Base-by-base conservation (phyloP, 2,113 vertebrate genomes). In the Camelus dromedarius region DNA sequence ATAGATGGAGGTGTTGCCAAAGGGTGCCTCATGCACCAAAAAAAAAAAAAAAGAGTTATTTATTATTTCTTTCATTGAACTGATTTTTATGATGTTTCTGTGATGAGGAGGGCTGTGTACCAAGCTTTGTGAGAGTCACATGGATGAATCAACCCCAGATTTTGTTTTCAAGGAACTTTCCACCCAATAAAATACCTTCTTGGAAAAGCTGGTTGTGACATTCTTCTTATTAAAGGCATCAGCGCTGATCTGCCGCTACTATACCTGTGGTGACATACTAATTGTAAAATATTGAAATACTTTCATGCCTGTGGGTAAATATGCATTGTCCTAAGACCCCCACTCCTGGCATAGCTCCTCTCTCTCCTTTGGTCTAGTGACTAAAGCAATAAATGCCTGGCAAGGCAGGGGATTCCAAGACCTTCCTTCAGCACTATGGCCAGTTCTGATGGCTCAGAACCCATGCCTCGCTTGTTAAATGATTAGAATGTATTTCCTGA, bases 1-100 rank as follows among this genome's bases (percentile, higher is more conserved):
- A 0, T 94, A 96, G 97, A 88, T 93, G 80, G 98, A 95, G 97
- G 95, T 97, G 96, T 91, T 98, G 97, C 87, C 85, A 92, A 97
- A 95, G 87, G 92, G 91, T 86, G 94, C 66, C 76, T 90, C 96
- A 70, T 88, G 87, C 96, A 94, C 90, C 84, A 94, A 95, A 96
- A 83, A 93, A 96, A 96, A 96, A 98, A 95, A 96, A 97, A 96
- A 22, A 38, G 7, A 62, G 9, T 30, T 69, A 42, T 42, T 58
- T 75, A 22, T 58, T 52, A 14, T 91, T 79, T 24, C 79, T 87
- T 58, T 52, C 35, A 46, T 13, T 80, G 62, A 85, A n/a, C 15
- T 89, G n/a, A 72, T 35, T 69, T 76, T 94, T 85, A 56, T 38
- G 26, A 22, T 79, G 30, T 67, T 84, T 90, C 76, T 88, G 4